Evolutionary conservation across 2,888 invertebrate genomes (phyloP), one percentile per base, ranked within the genome.

Genomic region (Eremobia ochroleuca): DNA sequence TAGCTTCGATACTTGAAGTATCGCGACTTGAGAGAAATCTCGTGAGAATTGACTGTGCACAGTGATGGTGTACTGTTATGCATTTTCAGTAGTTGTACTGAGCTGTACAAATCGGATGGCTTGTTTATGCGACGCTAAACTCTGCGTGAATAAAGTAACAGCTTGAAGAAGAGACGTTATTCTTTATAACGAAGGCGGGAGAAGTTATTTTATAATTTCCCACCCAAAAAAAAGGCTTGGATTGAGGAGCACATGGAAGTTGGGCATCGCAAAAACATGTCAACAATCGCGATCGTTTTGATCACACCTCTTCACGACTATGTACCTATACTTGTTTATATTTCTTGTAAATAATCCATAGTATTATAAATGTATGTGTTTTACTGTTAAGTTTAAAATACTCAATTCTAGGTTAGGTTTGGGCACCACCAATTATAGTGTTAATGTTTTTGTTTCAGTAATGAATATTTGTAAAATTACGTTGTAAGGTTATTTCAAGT

Each of bases 1-100:
- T 84, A 95, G 92, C 85, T 92, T 96, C 88, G 95, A 95, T 79
- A 97, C 97, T 93, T 97, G 97, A 97, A 89, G 83, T 86, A 88
- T 86, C 86, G 81, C 59, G 83, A 86, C 80, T 79, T 86, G 85
- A 88, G 85, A 87, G 76, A 83, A 86, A 86, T 91, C 88, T 90
- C 85, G 78, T 81, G 91, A 92, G 88, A 92, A 89, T 81, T 92
- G 92, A 91, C 91, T 90, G 88, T 88, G 90, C 85, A 86, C 88
- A 84, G 77, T 82, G 73, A 86, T 90, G 89, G 87, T 86, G 79
- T 79, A 89, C 88, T 92, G 91, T 90, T 87, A 88, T 83, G 84
- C 72, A 89, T 86, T 85, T 67, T 83, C 91, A 92, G 92, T 90
- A 89, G 79, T 71, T 69, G 66, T 87, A 90, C 91, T 91, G 87